Base-by-base conservation (phyloP, 1,140 invertebrate genomes). In the Drosophila pruinosa region DNA sequence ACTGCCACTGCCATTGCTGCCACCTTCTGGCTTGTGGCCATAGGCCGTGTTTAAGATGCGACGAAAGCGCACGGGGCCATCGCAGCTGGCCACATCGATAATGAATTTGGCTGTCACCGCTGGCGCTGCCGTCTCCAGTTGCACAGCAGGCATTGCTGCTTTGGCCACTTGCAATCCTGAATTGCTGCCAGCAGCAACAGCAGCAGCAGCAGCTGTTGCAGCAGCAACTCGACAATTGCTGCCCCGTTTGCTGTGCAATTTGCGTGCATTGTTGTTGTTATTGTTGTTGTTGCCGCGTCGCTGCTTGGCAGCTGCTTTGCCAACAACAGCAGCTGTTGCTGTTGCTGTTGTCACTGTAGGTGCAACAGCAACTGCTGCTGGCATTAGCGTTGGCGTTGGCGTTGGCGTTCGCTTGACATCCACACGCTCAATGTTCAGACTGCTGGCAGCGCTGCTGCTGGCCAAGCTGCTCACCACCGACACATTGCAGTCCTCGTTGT, bases 41-140 rank as follows among this genome's bases (percentile, higher is more conserved):
- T 96, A 96, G 70, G 95, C 95, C 39, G 94, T 94, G 76, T 96
- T 97, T 4, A 96, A 90, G 2, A 96, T 95, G 2, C 95, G 92
- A 63, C 95, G 95, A 89, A 97, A 97, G 26, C 95, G 92, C 0
- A 97, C 96, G 0, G 96, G 97, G 0, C 96, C 96, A 91, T 98
- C 97, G 91, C 96, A 97, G 43, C 95, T 97, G 4, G 96, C 97
- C 2, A 97, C 92, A 90, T 97, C 96, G 52, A 96, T 92, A 1
- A 97, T 94, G 8, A 95, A 93, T 65, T 93, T 93, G 8, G 76
- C 14, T n/a, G 26, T 31, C 17, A 26, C 50, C 10, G 69, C 36
- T 6, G 70, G 59, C 4, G 71, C 12, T 8, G 75, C 34, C 1
- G 45, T 57, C n/a, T 57, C 58, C 14, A 62, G 38, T 19, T 50